Evolutionary conservation across 2,888 invertebrate species (phyloP).

Genomic region (Cryptus viduatorius): DNA sequence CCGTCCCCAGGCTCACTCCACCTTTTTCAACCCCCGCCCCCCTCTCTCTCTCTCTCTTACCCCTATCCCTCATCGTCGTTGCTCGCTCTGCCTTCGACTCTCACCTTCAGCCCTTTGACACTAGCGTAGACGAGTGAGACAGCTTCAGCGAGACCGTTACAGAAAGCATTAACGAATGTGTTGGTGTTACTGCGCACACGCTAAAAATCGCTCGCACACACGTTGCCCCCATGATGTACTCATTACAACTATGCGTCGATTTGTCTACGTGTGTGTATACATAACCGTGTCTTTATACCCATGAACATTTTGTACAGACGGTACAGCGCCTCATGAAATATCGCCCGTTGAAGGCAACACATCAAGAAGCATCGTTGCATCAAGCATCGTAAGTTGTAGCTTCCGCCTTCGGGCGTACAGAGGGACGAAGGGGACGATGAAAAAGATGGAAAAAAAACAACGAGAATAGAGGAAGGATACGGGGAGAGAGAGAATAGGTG

Average conservation of each 20-base stretch:
- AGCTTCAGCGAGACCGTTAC: slow-evolving; percentile 45
- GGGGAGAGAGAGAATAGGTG: slow-evolving; percentile 22
- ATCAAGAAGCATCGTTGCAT: slow-evolving; percentile 75
- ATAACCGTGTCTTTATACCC: not conserved
- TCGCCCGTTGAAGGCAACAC: slow-evolving; percentile 70
- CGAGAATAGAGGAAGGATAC: slow-evolving; percentile 31
- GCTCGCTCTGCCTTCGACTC: slow-evolving; percentile 67
- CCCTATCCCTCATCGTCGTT: slow-evolving; percentile 19
- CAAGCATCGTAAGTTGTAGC: slow-evolving; percentile 78
- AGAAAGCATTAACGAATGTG: slow-evolving; percentile 54
- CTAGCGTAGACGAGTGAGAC: slow-evolving; percentile 54
- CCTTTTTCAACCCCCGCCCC: slow-evolving; percentile 47
- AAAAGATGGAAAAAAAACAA: not conserved
- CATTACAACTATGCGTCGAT: not conserved
- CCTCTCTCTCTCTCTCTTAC: slow-evolving; percentile 13
- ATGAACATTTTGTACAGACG: slow-evolving; percentile 48
- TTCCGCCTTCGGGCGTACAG: slow-evolving; percentile 61
- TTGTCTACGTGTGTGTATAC: not conserved
- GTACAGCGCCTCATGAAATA: slow-evolving; percentile 55
- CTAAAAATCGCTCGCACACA: slow-evolving; percentile 13
- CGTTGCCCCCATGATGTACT: not conserved
- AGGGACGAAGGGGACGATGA: slow-evolving; percentile 33
- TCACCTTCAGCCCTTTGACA: slow-evolving; percentile 80
- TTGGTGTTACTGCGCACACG: slow-evolving; percentile 16
- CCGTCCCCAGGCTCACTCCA: slow-evolving; percentile 37